These are phyloP conservation scores for Drosophila fulvimacula DNA, from an alignment of 2,888 invertebrate genomes.

Conservation along the genomic window DNA sequence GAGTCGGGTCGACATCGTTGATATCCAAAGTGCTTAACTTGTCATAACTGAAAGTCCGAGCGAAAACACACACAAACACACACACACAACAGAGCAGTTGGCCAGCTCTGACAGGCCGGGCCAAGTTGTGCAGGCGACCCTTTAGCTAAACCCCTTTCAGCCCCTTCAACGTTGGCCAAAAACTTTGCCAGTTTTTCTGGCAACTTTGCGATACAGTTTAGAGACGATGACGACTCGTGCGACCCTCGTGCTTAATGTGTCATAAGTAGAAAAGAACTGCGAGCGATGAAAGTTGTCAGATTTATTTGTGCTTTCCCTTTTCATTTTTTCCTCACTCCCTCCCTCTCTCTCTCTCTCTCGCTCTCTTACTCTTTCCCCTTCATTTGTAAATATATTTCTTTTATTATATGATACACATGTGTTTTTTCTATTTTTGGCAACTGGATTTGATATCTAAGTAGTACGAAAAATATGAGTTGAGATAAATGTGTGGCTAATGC, in stretches of 20 bases:
- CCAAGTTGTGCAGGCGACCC: slow-evolving; percentile 21
- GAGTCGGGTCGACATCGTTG: slow-evolving; percentile 34
- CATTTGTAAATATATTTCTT: neutral
- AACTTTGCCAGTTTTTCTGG: slow-evolving; percentile 15
- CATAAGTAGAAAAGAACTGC: slow-evolving; percentile 45
- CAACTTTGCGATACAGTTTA: slow-evolving; percentile 40
- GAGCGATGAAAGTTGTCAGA: slow-evolving; percentile 56
- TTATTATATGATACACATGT: slow-evolving; percentile 2
- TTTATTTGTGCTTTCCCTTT: slow-evolving; percentile 30
- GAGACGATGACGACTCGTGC: neutral
- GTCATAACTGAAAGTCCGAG: slow-evolving; percentile 65
- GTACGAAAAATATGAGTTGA: neutral
- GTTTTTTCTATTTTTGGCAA: neutral
- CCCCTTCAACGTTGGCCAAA: neutral
- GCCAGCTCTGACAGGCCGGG: slow-evolving; percentile 34
- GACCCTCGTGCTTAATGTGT: slow-evolving; percentile 56
- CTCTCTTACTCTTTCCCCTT: neutral
- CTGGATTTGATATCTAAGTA: slow-evolving; percentile 9
- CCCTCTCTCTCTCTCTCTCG: neutral
- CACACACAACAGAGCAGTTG: slow-evolving; percentile 13
- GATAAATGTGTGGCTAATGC: too few species aligned
- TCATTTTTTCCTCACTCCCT: neutral
- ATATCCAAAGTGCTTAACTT: slow-evolving; percentile 70
- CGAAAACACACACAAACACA: slow-evolving; percentile 15
- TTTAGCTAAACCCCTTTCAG: slow-evolving; percentile 2